phyloP scores from a whole-genome alignment of 2,888 invertebrate genomes.

The Agrotis clavis region DNA sequence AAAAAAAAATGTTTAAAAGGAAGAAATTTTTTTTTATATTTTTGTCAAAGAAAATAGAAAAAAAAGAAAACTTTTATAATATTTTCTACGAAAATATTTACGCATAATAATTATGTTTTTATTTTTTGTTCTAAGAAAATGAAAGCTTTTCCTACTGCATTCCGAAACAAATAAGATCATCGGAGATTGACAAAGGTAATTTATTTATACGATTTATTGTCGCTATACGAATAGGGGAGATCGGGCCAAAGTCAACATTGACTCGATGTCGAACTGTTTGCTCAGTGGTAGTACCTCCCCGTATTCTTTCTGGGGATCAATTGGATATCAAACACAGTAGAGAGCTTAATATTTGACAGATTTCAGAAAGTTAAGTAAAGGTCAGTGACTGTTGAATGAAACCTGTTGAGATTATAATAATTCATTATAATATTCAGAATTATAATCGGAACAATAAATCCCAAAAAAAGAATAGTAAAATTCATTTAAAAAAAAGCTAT shows the following conservation, averaged over 20 bases:
- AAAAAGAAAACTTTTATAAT: too few relatives aligned
- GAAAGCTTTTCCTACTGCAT: constrained; percentile 2
- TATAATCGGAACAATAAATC: neutral
- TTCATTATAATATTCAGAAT: too few relatives aligned
- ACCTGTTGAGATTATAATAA: neutral
- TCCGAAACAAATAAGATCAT: constrained; percentile 78
- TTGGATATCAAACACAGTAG: constrained; percentile 55
- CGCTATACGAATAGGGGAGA: constrained; percentile 77
- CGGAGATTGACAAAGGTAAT: constrained; percentile 87
- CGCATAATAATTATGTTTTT: neutral
- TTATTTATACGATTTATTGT: constrained; percentile 89
- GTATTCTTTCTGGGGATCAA: constrained; percentile 68
- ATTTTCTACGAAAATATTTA: too few relatives aligned
- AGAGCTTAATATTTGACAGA: constrained; percentile 36
- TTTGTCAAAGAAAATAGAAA: too few relatives aligned
- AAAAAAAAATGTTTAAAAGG: too few relatives aligned
- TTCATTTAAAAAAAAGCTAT: too few relatives aligned
- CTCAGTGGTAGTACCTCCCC: constrained; percentile 74
- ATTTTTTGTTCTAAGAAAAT: neutral
- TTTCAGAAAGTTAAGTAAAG: constrained; percentile 16
- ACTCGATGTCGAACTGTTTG: constrained; percentile 88
- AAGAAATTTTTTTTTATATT: too few relatives aligned
- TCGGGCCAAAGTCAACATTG: constrained; percentile 84
- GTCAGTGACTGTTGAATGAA: neutral
- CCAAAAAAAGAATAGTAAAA: too few relatives aligned